Percentiles rank a stretch among this genome's conserved stretches.
Conservation (phyloP, 2,113 vertebrate species). For the Scortum barcoo region DNA sequence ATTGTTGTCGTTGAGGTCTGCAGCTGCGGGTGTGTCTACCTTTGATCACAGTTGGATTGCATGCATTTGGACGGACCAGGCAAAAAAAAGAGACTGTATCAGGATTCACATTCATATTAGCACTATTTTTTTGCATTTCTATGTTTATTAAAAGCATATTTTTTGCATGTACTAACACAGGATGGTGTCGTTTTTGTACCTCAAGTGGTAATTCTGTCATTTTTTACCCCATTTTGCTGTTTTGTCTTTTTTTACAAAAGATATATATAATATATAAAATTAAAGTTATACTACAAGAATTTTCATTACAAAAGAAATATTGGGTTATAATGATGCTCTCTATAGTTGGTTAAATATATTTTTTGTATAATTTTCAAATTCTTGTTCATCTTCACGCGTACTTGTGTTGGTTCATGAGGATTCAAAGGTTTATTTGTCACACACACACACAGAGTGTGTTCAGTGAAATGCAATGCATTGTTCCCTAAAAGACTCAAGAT, state of each 20-base stretch:
- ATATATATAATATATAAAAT: neutral
- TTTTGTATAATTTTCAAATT: neutral
- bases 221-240: neutral
- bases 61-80: neutral
- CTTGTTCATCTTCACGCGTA: neutral
- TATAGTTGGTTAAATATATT: neutral
- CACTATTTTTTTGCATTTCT: neutral
- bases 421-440: neutral
- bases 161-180: neutral
- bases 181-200: neutral
- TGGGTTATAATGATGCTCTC: neutral
- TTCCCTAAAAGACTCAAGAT: neutral
- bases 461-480: no score
- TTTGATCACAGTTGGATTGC: constrained; percentile 11
- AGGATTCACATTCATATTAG: neutral
- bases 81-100: neutral
- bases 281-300: neutral
- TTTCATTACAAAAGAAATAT: neutral
- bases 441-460: neutral
- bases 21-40: constrained; percentile 58
- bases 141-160: neutral
- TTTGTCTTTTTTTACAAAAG: neutral
- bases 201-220: neutral
- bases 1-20: constrained; percentile 23
- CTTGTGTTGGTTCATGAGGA: neutral